phyloP scores from a whole-genome alignment of 2,113 vertebrate genomes.

The Bubo scandiacus region DNA sequence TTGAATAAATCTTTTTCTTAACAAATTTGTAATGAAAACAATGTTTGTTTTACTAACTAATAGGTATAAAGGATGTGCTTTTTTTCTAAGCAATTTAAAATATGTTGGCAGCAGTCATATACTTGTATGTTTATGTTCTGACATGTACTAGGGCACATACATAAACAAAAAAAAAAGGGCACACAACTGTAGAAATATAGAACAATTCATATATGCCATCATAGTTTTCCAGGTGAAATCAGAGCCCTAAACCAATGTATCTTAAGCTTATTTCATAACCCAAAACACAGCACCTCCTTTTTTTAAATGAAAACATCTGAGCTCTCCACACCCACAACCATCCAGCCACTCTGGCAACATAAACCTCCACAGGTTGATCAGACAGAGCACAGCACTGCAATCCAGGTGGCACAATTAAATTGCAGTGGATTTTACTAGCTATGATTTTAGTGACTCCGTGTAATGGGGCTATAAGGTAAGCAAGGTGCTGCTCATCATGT shows the following conservation, averaged over 20 bases:
- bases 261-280: not conserved
- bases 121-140: not conserved
- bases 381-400: not conserved
- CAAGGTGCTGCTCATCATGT: not conserved
- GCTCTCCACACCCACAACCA: not conserved
- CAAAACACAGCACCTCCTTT: not conserved
- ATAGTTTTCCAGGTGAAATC: not conserved
- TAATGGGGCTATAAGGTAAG: not conserved
- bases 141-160: not conserved
- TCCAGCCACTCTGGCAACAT: not conserved
- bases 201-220: not conserved
- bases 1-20: not conserved
- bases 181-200: not conserved
- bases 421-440: not conserved
- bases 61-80: not conserved
- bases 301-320: not conserved
- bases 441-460: not conserved
- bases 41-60: not conserved
- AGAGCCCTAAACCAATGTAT: not conserved
- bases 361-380: not conserved
- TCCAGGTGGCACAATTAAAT: not conserved
- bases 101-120: not conserved
- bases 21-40: not conserved
- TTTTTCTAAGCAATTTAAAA: not conserved
- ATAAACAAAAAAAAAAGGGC: not conserved